Evolutionary conservation across 2,797 vertebrate species (phyloP), one percentile per base, ranked within the genome.

Genomic region (Coracias cyanogaster): DNA sequence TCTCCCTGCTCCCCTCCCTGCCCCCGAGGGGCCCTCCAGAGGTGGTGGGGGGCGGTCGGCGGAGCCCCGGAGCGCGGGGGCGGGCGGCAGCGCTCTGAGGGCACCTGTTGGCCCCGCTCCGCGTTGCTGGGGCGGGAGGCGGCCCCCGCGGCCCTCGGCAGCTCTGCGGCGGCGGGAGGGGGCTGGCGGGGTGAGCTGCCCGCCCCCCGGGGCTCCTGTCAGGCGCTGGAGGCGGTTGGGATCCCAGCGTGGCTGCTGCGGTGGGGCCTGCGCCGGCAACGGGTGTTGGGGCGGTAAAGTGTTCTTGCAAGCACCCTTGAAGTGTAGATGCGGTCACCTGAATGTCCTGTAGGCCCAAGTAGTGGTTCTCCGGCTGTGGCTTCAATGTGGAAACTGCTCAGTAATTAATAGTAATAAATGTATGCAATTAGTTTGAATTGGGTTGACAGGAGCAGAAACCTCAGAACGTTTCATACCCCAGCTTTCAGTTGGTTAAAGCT

Each of bases 211-310:
- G 21, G 51, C 15, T 31, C 49, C 49, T 20, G 57, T 28, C 51
- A 16, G 76, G 43, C 0, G 73, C 8, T 1, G 46, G 58, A 15
- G 45, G 39, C 25, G 24, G 43, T 7, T 18, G 29, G 80, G 55
- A 2, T 6, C 0, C 15, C 1, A 14, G 9, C 22, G 1, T 5
- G 72, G 94, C 69, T 17, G 61, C 9, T 5, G 31, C 7, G 0
- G 0, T 1, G 57, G 16, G 41, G 12, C 51, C 69, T 31, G 55
- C 57, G 0, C 0, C 46, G 18, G 18, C 12, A 51, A 0, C 9
- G 3, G 28, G 9, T 15, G 66, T 11, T 35, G 8, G 16, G 12
- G 0, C 10, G 1, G 11, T 11, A 0, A 4, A 12, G 5, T 5
- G 14, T 10, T 33, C 39, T 26, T 31, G 57, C 21, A 2, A 1